Conservation (phyloP, 2,888 invertebrate genomes). For the Drosophila tripunctata region DNA sequence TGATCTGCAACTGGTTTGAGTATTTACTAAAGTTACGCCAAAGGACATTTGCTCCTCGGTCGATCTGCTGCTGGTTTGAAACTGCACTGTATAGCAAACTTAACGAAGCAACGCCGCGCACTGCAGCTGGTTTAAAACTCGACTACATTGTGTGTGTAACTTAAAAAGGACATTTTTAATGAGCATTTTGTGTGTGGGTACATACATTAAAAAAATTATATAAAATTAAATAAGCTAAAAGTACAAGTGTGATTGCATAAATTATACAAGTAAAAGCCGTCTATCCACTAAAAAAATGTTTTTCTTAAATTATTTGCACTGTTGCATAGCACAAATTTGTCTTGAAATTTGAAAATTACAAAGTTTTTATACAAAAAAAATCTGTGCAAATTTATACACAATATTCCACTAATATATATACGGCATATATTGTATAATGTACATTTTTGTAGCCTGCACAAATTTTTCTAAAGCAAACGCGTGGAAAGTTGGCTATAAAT, state of each 20-base stretch:
- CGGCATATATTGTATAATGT: too few species aligned
- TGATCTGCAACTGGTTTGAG: too few species aligned
- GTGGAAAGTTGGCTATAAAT: slow-evolving; percentile 29
- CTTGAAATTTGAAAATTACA: background rate
- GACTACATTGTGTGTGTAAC: background rate
- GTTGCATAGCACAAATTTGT: background rate
- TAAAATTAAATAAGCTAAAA: slow-evolving; percentile 12
- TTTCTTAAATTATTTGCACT: background rate
- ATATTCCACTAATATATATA: too few species aligned
- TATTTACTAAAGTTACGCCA: background rate
- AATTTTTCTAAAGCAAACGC: too few species aligned
- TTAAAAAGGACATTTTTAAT: slow-evolving; percentile 31
- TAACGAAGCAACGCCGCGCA: too few species aligned
- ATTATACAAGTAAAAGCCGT: background rate
- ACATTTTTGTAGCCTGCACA: background rate
- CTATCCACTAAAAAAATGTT: background rate
- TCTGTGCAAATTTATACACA: too few species aligned
- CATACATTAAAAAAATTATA: slow-evolving; percentile 10
- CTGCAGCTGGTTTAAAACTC: background rate
- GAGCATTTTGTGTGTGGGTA: slow-evolving; percentile 34
- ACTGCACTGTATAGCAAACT: background rate
- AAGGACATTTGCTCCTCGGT: too few species aligned
- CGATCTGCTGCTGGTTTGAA: background rate
- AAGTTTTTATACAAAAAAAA: too few species aligned
- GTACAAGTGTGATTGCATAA: background rate